These are phyloP conservation scores for Hydrotaea cyrtoneurina DNA, from an alignment of 2,888 invertebrate genomes.

Conservation along the genomic window DNA sequence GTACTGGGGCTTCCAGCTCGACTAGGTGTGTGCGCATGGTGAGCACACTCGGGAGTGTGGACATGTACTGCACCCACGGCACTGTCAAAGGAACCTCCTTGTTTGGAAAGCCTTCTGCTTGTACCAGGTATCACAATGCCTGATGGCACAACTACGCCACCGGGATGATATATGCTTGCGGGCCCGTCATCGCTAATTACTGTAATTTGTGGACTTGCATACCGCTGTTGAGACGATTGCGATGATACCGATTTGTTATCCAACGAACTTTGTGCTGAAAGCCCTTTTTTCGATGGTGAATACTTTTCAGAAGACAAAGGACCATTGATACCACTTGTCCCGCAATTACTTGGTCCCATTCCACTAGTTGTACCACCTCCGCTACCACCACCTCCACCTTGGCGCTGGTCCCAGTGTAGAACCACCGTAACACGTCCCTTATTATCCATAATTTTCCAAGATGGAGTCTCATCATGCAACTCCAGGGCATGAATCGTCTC, in stretches of 20 bases:
- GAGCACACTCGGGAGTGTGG: conserved; percentile 91
- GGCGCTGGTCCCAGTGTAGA: conserved; percentile 97
- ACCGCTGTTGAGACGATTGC: conserved; percentile 81
- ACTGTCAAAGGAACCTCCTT: conserved; percentile 86
- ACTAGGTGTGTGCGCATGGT: conserved; percentile 86
- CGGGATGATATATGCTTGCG: conserved; percentile 81
- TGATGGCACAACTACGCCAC: conserved; percentile 76
- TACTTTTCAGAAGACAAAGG: conserved; percentile 80
- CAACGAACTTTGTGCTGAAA: conserved; percentile 84
- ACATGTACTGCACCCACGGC: conserved; percentile 86
- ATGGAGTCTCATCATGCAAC: conserved; percentile 97
- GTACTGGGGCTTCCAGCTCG: conserved; percentile 85
- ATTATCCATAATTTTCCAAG: conserved; percentile 99
- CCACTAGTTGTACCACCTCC: conserved; percentile 81
- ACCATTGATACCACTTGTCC: conserved; percentile 78
- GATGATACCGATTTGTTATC: conserved; percentile 83
- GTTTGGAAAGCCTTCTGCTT: conserved; percentile 82
- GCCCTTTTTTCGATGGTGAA: conserved; percentile 81
- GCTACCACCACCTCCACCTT: conserved; percentile 82
- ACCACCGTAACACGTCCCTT: conserved; percentile 98
- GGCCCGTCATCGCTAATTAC: conserved; percentile 96
- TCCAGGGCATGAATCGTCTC: conserved; percentile 97
- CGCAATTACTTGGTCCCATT: conserved; percentile 76
- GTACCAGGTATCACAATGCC: conserved; percentile 78
- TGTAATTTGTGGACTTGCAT: conserved; percentile 92